Conservation (phyloP, 2,888 invertebrate species). For the Colostygia pectinataria region DNA sequence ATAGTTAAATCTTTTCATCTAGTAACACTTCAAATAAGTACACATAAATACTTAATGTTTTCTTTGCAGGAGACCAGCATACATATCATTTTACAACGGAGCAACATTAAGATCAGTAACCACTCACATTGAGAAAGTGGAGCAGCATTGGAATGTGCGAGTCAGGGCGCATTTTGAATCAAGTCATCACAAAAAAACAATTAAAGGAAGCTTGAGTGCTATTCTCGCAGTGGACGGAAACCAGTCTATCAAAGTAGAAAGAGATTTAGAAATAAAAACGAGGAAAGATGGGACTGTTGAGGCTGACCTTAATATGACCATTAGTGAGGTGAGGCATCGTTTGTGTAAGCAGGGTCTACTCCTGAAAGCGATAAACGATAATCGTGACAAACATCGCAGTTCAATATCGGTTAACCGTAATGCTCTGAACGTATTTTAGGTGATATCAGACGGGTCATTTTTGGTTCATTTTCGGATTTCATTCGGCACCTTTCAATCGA, state of each 20-base stretch:
- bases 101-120: constrained; percentile 85
- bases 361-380: too few relatives aligned
- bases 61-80: constrained; percentile 85
- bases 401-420: too few relatives aligned
- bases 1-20: too few relatives aligned
- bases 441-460: too few relatives aligned
- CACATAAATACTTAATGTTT: not conserved
- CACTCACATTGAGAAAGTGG: constrained; percentile 55
- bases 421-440: too few relatives aligned
- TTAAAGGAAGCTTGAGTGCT: constrained; percentile 57
- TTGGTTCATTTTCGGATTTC: too few relatives aligned
- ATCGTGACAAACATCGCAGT: too few relatives aligned
- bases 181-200: constrained; percentile 35
- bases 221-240: constrained; percentile 54
- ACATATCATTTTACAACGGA: constrained; percentile 85
- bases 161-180: constrained; percentile 61
- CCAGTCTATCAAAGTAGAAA: constrained; percentile 53
- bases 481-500: too few relatives aligned
- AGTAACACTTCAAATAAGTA: too few relatives aligned
- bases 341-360: too few relatives aligned
- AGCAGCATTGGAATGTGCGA: constrained; percentile 54
- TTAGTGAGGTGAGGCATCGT: constrained; percentile 65
- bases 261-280: constrained; percentile 42
- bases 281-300: constrained; percentile 55
- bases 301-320: constrained; percentile 53